Base-by-base conservation (phyloP, 2,113 vertebrate genomes). In the Ochotona curzoniae region DNA sequence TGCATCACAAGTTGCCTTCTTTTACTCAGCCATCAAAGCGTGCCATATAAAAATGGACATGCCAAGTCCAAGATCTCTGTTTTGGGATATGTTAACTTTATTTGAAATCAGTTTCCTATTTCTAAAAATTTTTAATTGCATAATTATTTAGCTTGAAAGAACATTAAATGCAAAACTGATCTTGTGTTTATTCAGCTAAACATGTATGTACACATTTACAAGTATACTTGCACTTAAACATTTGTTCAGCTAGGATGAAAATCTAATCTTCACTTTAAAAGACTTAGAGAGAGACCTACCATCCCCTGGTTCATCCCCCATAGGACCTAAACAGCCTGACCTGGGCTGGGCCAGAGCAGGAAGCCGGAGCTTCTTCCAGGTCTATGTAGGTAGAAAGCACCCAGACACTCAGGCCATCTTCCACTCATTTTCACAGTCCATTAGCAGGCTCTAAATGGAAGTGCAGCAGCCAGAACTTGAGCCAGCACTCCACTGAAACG, bases 81-180 rank as follows among this genome's bases (percentile, higher is more conserved):
- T 67, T n/a, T 12, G 30, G 6, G 6, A 18, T 25, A 51, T 10
- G 57, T 66, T 80, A 26, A 57, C 26, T 78, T 79, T 64, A 21
- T 13, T 7, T 7, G 28, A 90, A n/a, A 38, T 76, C 64, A 44
- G 7, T 54, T 91, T 81, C 25, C 38, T 92, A 32, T 66, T 51
- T 87, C 30, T 17, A 74, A 87, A 82, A 63, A 35, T 10, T n/a
- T 63, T 32, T 4, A 86, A 74, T 32, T 23, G 1, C 51, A 63
- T 17, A 28, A 35, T 69, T 64, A 28, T n/a, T 70, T 51, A 67
- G 5, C 44, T n/a, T 67, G 11, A 51, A 92, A 85, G 25, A 44
- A 26, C 14, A 71, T 32, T 54, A 60, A 88, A 89, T 26, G 93
- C 75, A 93, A 70, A 93, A 47, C 14, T 49, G 38, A 86, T 81